These are phyloP conservation scores for Hemicrepidius hirtus DNA, from an alignment of 2,888 invertebrate species.

Conservation along the genomic window DNA sequence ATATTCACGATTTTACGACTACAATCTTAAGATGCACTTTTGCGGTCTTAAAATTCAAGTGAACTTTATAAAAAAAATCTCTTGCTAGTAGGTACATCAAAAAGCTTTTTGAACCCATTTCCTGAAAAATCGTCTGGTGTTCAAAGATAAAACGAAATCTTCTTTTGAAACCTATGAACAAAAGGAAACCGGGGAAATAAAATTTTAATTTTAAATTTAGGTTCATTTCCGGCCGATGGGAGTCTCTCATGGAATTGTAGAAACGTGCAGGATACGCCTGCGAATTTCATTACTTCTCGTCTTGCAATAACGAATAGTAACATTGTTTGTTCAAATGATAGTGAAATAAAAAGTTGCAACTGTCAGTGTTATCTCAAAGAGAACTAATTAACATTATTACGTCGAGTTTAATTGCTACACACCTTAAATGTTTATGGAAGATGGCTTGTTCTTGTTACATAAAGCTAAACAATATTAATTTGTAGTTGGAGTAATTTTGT, in stretches of 20 bases:
- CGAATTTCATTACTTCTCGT: constrained; percentile 12
- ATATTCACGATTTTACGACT: too few species aligned
- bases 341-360: neutral
- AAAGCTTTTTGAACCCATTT: too few species aligned
- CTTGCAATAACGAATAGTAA: constrained; percentile 3
- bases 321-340: neutral
- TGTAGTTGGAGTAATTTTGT: neutral
- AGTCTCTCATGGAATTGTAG: constrained; percentile 16
- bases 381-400: constrained; percentile 16
- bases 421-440: constrained; percentile 4
- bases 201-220: constrained; percentile 14
- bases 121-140: too few species aligned
- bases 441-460: neutral
- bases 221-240: neutral
- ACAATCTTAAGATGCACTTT: too few species aligned
- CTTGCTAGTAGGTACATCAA: too few species aligned
- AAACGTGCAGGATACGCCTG: neutral
- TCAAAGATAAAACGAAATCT: too few species aligned
- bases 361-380: neutral
- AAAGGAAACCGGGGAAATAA: neutral
- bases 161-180: neutral
- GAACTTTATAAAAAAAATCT: too few species aligned
- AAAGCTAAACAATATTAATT: constrained; percentile 12
- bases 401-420: neutral
- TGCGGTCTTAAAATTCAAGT: too few species aligned